A percentile compares a stretch with the other conserved stretches of the same genome.
These are phyloP conservation scores for Eutolmus rufibarbis DNA, from an alignment of 2,888 invertebrate genomes.

Conservation along the genomic window DNA sequence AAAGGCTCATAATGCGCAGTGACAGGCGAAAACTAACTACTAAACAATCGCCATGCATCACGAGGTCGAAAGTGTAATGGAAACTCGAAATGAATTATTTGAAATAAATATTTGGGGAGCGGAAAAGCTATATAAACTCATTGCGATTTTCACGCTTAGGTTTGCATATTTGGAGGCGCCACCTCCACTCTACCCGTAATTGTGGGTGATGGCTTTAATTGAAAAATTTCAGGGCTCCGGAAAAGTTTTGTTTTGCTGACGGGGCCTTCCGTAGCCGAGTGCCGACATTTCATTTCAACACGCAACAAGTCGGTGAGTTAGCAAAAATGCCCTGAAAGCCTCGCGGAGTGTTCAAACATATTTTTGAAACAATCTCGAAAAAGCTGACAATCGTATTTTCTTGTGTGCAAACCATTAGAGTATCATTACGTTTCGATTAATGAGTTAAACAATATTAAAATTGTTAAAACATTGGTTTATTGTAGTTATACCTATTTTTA, in stretches of 20 bases:
- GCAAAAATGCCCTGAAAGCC: neutral
- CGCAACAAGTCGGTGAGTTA: neutral
- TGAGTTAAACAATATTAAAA: no score
- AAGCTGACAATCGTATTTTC: neutral
- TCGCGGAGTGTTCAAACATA: neutral
- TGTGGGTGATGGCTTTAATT: neutral
- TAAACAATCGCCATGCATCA: neutral
- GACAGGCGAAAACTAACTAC: neutral
- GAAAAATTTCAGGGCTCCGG: neutral
- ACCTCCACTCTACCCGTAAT: neutral
- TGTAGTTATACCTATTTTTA: no score
- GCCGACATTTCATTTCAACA: neutral
- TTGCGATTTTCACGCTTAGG: neutral
- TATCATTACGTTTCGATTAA: neutral
- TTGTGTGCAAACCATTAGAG: neutral
- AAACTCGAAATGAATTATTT: neutral
- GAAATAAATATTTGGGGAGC: neutral
- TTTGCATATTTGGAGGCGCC: neutral
- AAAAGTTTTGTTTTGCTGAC: neutral
- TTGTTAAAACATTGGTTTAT: no score
- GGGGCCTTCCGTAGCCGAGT: neutral
- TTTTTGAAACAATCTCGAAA: neutral
- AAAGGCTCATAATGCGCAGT: neutral
- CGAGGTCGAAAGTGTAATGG: neutral
- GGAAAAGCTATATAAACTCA: neutral